Conservation (phyloP, 2,888 invertebrate species). For the Siphonodentalium dalli region DNA sequence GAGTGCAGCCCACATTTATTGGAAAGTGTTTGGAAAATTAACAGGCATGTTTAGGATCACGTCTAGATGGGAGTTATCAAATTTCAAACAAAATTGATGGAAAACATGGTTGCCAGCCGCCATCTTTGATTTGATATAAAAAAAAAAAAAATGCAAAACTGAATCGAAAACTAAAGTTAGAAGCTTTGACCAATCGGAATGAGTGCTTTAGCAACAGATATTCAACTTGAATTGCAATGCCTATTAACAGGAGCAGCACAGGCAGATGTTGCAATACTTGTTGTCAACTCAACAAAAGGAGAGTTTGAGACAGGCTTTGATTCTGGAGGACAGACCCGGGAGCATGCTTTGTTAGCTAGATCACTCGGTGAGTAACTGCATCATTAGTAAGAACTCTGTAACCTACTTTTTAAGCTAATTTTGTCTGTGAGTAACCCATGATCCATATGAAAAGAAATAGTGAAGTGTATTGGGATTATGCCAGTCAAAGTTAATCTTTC, state of each 20-base stretch:
- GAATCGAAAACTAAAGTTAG: background rate
- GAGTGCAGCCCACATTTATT: too few species aligned
- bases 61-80: too few species aligned
- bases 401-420: background rate
- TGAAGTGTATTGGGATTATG: too few species aligned
- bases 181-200: background rate
- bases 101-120: too few species aligned
- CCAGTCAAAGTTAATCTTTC: too few species aligned
- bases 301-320: constrained; percentile 99
- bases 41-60: too few species aligned
- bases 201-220: too few species aligned
- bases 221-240: background rate
- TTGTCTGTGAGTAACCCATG: background rate
- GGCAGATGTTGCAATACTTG: constrained; percentile 95
- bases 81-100: too few species aligned
- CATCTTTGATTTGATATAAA: too few species aligned
- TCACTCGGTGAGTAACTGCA: constrained; percentile 70
- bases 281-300: constrained; percentile 90
- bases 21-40: too few species aligned
- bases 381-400: background rate
- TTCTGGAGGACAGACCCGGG: constrained; percentile 95
- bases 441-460: too few species aligned
- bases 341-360: constrained; percentile 93
- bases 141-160: background rate
- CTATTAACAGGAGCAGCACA: constrained; percentile 82